Evolutionary conservation across 2,888 invertebrate genomes (phyloP), one percentile per base, ranked within the genome.

Genomic region (Rhaphigaster nebulosa): DNA sequence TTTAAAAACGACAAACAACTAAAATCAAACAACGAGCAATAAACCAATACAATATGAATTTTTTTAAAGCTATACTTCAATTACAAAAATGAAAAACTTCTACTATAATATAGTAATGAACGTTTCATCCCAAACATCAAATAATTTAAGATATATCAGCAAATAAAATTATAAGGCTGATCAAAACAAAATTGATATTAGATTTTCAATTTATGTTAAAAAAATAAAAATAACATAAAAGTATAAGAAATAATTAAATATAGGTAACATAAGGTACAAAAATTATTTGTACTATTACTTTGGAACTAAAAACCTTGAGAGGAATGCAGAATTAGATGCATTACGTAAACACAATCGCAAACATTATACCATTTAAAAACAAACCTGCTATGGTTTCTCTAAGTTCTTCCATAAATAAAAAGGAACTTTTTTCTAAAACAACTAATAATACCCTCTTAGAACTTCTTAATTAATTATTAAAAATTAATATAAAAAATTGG

Each of bases 341-440:
- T 70, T 70, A 29, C 0, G 70, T 70, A 70, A 0, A 70, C 18
- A 70, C 34, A 34, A 70, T 18, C 6, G 3, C 12, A 29, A 29
- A 29, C 1, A n/a, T 60, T 60, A 60, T 26, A 60, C 1, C 26
- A 60, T 60, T 26, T 60, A 29, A 29, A 29, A 65, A 34, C 34
- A 20, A 34, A 70, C 6, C 12, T 13, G 26, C 13, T 29, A 29
- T 15, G 65, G 15, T 65, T 60, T 65, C 4, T 65, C 15, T 65
- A 29, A 65, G 65, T 29, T 65, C 8, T 65, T 15, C 4, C 13
- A 20, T 34, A 70, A 34, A 70, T 34, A 4, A 70, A 70, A 70
- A 70, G 70, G 70, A 70, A 70, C 70, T 70, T 70, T 70, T 65
- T 29, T 20, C 34, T 70, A 70, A 70, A 70, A 65, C 60, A 60